Evolutionary conservation across 2,888 invertebrate species (phyloP), one percentile per base, ranked within the genome.

Genomic region (Acleris literana): DNA sequence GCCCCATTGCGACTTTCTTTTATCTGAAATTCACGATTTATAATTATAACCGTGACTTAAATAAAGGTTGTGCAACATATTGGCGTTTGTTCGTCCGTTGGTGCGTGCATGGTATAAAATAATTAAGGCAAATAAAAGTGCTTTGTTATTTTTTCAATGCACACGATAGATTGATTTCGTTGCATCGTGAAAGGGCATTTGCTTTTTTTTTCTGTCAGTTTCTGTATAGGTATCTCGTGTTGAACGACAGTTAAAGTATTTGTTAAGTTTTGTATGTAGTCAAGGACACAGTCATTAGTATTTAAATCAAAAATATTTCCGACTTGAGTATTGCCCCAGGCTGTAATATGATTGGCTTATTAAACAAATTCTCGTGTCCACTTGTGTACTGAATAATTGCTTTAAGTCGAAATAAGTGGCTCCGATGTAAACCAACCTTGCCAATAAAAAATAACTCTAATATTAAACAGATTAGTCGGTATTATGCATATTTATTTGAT

Each of bases 11-110:
- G 55, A 33, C 55, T 63, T 74, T 57, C 70, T 74, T 73, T 70
- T 70, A 72, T 74, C 70, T 72, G 66, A 74, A 73, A 77, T 78
- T 78, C 76, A 76, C 79, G 80, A 81, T 77, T 70, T 75, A 68
- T 70, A n/a, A n/a, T n/a, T n/a, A 63, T 74, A 73, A 72, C 72
- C 73, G 72, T 71, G 72, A 73, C 75, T 71, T 73, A 73, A 77
- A 74, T 72, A 71, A 76, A 77, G 69, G 75, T 82, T 81, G 73
- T 77, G 76, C 75, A 81, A 82, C 70, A 55, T 55, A 54, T 64
- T 63, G 51, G 51, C 60, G 33, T 65, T 64, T 49, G 17, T 18
- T 48, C n/a, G 54, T 22, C 22, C 44, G 13, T 16, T 20, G 60
- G 44, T 51, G 65, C 60, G 44, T 63, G 63, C 20, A 18, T 54